Evolutionary conservation across 1,140 invertebrate species (phyloP).

Genomic region (Papilio glaucus): DNA sequence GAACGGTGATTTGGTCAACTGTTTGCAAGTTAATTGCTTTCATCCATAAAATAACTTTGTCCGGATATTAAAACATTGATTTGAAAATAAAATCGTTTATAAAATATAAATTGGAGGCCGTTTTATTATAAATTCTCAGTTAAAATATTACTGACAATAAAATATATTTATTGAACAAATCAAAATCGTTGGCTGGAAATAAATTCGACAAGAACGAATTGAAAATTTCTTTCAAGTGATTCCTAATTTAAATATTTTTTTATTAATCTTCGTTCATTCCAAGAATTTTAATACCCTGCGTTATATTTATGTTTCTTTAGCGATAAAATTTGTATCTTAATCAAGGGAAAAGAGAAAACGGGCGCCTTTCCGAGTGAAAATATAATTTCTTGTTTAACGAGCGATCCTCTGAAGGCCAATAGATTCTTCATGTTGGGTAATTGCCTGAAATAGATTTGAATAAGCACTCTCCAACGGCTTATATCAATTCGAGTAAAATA

Average conservation of each 20-base stretch:
- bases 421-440: neutral
- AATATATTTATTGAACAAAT: neutral
- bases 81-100: no score
- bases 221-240: constrained; percentile 20
- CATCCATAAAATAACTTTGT: no score
- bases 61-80: no score
- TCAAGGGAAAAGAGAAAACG: neutral
- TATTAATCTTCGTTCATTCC: constrained; percentile 6
- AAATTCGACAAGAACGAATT: neutral
- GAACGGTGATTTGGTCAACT: no score
- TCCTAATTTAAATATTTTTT: constrained; percentile 1
- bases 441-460: neutral
- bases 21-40: no score
- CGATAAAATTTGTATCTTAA: neutral
- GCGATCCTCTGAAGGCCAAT: neutral
- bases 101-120: no score
- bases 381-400: constrained; percentile 11
- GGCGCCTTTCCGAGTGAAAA: neutral
- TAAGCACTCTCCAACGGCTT: no score
- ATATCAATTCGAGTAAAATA: no score
- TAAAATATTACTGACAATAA: neutral
- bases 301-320: neutral
- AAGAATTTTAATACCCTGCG: neutral
- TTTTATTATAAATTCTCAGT: neutral
- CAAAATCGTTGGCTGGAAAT: neutral